Percentiles rank a stretch among this genome's conserved stretches.
Evolutionary conservation across 23 tunicate species (phyloP).

Genomic region (Halocynthia roretzi): DNA sequence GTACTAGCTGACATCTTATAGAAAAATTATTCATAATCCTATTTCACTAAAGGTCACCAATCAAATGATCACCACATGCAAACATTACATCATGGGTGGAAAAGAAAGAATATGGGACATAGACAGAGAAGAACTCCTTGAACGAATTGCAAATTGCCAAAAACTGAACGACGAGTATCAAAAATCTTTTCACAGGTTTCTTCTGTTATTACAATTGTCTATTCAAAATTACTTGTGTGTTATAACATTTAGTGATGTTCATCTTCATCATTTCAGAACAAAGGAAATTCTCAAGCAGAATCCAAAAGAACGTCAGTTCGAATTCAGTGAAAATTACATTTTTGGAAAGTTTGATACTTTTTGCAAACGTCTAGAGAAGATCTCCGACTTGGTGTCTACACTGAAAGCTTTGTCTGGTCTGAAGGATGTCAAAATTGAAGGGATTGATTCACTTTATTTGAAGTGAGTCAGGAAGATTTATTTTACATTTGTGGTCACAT

Average conservation of each 20-base stretch:
- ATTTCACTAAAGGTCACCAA: slow-evolving; percentile 71
- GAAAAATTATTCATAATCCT: not conserved
- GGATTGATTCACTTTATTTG: slow-evolving; percentile 79
- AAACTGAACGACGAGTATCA: slow-evolving; percentile 91
- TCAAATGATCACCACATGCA: slow-evolving; percentile 99
- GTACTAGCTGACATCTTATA: not conserved
- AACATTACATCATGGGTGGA: slow-evolving; percentile 97
- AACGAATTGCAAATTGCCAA: slow-evolving; percentile 75
- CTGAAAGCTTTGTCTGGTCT: slow-evolving; percentile 69
- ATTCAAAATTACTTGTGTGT: not conserved
- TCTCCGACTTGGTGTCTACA: slow-evolving; percentile 72
- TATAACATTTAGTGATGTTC: not conserved
- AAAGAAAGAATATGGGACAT: slow-evolving; percentile 91
- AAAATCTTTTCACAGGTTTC: slow-evolving; percentile 74
- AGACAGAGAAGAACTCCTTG: slow-evolving; percentile 57
- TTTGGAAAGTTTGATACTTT: slow-evolving; percentile 94
- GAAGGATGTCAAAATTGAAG: slow-evolving; percentile 84
- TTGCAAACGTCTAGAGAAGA: slow-evolving; percentile 58
- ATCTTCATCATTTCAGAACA: slow-evolving; percentile 39
- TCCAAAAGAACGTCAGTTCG: slow-evolving; percentile 93
- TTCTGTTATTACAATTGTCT: not conserved
- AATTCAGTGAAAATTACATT: slow-evolving; percentile 97
- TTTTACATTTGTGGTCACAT: not conserved
- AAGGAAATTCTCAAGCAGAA: slow-evolving; percentile 74
- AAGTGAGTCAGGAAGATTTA: slow-evolving; percentile 43